A percentile compares a stretch with the other conserved stretches of the same genome.
phyloP scores from a whole-genome alignment of 2,888 invertebrate genomes.

The Hydrotaea diabolus region DNA sequence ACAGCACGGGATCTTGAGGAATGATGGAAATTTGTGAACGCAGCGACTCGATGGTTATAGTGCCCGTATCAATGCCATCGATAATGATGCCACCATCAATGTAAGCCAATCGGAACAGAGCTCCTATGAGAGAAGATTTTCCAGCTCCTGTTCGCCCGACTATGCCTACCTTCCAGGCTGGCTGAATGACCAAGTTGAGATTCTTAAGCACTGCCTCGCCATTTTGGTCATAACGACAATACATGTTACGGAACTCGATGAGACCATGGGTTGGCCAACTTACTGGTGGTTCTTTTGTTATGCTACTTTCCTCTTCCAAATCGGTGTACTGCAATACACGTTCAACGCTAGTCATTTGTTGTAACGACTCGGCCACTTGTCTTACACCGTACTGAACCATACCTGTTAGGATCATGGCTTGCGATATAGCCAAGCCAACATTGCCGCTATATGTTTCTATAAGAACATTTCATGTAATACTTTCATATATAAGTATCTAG shows the following conservation, averaged over 20 bases:
- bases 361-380: constrained; percentile 86
- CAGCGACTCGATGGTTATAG: constrained; percentile 82
- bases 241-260: constrained; percentile 82
- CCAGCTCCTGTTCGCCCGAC: constrained; percentile 93
- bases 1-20: constrained; percentile 83
- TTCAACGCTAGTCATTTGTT: constrained; percentile 89
- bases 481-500: too few relatives aligned
- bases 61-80: constrained; percentile 85
- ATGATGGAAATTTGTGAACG: constrained; percentile 83
- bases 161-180: constrained; percentile 88
- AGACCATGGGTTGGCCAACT: constrained; percentile 87
- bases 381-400: constrained; percentile 87
- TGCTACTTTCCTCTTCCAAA: constrained; percentile 83
- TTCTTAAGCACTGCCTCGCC: constrained; percentile 87
- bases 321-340: constrained; percentile 87
- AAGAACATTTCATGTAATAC: neutral
- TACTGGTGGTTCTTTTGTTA: constrained; percentile 82
- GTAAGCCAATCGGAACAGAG: constrained; percentile 88
- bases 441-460: constrained; percentile 84
- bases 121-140: constrained; percentile 89
- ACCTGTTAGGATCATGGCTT: constrained; percentile 86
- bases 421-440: constrained; percentile 86
- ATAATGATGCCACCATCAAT: constrained; percentile 87
- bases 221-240: constrained; percentile 83
- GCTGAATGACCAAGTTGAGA: constrained; percentile 85